Evolutionary conservation across 2,888 invertebrate species (phyloP), one percentile per base, ranked within the genome.

Genomic region (Liodrosophila aerea): DNA sequence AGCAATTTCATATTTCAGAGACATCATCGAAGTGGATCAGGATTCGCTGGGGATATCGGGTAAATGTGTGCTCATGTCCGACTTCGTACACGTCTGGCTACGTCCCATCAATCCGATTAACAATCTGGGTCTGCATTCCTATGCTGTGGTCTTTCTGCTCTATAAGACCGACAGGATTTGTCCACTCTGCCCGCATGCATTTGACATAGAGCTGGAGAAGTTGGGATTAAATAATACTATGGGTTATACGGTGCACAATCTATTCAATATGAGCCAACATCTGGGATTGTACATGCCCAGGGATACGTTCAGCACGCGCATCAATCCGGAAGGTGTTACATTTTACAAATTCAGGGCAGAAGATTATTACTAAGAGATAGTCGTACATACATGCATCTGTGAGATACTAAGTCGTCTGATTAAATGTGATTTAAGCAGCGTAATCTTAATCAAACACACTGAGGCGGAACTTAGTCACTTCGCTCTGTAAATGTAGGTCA

Each of bases 1-100:
- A n/a, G n/a, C n/a, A n/a, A 34, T 11, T 11, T 12, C 7, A 1
- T 15, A 9, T 61, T 68, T 1, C 40, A 89, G 89, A 11, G 85
- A 85, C 7, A 89, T 93, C 0, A 93, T 95, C 62, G 91, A 91
- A 3, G 91, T 95, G 3, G 93, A 94, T 89, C 94, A 95, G 88
- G 94, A 95, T 89, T 86, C 88, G 1, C 81, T 93, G 41, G 94
- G 94, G 1, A 91, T 92, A 49, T 92, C 93, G 84, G 94, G 94
- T 1, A 85, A 84, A 45, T 88, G 92, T 40, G 68, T 91, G 11
- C 64, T 87, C 18, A 86, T 84, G 41, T 91, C 89, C 59, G 87
- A 73, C 18, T 70, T 82, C 16, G 77, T 89, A 27, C 87, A 89
- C 76, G 88, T 88, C 18, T 91, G 91, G 91, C 70, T 85, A 1